These are phyloP conservation scores for Sphinx pinastri DNA, from an alignment of 2,888 invertebrate genomes.

Conservation along the genomic window DNA sequence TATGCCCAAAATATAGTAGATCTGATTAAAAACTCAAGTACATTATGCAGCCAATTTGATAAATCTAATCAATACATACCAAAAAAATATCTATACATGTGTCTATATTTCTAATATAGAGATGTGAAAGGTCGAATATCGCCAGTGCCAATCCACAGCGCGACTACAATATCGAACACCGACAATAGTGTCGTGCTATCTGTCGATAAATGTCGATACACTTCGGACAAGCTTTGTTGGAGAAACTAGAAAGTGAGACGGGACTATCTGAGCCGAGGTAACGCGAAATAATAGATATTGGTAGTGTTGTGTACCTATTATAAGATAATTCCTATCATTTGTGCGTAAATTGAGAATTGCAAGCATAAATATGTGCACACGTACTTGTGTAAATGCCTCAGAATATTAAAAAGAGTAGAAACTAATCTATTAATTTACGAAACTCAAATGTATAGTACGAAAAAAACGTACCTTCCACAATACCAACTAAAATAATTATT, in stretches of 20 bases:
- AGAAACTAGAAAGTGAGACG: constrained; percentile 26
- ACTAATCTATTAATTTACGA: no score
- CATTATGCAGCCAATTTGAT: no score
- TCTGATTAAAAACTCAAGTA: no score
- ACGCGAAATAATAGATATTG: constrained; percentile 12
- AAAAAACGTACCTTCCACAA: no score
- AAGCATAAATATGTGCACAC: no score
- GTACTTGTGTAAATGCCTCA: background rate
- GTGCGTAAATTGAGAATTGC: background rate
- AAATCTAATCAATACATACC: no score
- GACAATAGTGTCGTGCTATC: constrained; percentile 32
- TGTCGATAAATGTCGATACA: constrained; percentile 32
- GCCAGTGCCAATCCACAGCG: constrained; percentile 33
- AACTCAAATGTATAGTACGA: background rate
- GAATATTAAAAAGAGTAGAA: background rate
- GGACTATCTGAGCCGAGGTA: constrained; percentile 19
- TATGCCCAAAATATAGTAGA: no score
- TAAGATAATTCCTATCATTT: background rate
- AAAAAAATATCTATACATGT: no score
- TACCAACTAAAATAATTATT: no score
- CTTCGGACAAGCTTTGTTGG: constrained; percentile 38
- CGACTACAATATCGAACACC: constrained; percentile 32
- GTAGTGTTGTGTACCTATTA: constrained; percentile 9
- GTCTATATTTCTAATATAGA: constrained; percentile 9
- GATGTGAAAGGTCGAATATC: constrained; percentile 32